Conservation (phyloP, 2,113 vertebrate genomes). For the Mionectes macconnelli region DNA sequence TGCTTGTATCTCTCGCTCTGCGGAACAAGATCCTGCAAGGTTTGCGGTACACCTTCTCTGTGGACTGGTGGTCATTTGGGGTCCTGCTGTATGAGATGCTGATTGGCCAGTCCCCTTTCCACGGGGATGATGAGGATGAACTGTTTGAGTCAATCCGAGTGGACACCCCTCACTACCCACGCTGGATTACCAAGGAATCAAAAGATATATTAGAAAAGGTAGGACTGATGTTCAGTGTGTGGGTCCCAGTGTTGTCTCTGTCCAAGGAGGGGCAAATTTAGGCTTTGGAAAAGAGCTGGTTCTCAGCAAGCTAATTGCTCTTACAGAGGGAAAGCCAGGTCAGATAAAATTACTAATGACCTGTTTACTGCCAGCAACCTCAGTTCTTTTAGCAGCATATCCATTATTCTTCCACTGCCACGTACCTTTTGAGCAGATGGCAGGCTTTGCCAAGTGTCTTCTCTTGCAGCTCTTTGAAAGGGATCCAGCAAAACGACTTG, state of each 20-base stretch:
- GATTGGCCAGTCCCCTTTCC: slow-evolving; percentile 96
- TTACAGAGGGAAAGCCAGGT: neutral
- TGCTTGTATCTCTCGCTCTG: neutral
- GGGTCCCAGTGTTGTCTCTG: accelerated
- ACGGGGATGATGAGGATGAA: slow-evolving; percentile 96
- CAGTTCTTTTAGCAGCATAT: neutral
- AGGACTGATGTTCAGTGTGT: accelerated
- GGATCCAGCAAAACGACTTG: slow-evolving; percentile 86
- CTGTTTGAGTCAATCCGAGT: slow-evolving; percentile 96
- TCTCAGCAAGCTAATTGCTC: neutral
- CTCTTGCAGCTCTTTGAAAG: slow-evolving; percentile 89
- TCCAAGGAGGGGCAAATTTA: no score
- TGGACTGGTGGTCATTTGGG: slow-evolving; percentile 99
- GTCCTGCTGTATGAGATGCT: slow-evolving; percentile 98
- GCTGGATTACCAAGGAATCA: slow-evolving; percentile 95
- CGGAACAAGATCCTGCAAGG: slow-evolving; percentile 88
- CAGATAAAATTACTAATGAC: neutral
- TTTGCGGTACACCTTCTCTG: slow-evolving; percentile 91
- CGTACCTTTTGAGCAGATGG: neutral
- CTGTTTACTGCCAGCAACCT: neutral
- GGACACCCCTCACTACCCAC: slow-evolving; percentile 93
- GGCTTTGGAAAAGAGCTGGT: neutral
- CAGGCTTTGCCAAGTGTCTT: neutral
- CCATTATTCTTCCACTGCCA: neutral
- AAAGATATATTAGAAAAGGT: slow-evolving; percentile 95